These are phyloP conservation scores for Drosophila malerkotliana DNA, from an alignment of 1,140 invertebrate genomes.

Conservation along the genomic window DNA sequence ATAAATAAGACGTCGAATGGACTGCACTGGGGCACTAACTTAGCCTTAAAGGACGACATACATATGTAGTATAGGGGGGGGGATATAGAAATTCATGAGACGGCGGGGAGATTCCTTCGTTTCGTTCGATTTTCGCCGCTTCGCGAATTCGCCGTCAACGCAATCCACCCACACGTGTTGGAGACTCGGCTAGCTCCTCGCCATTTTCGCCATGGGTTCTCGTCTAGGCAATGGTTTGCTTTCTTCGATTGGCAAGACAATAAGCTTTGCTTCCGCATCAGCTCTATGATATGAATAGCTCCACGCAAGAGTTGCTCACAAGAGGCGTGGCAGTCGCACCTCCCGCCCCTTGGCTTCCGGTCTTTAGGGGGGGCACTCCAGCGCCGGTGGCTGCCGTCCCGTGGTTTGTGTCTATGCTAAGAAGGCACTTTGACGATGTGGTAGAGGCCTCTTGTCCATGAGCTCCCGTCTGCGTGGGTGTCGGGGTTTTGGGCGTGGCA, in stretches of 20 bases:
- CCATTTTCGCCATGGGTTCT: slow-evolving; percentile 7
- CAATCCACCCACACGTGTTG: slow-evolving; percentile 27
- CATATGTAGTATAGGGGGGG: not conserved
- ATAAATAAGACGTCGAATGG: slow-evolving; percentile 64
- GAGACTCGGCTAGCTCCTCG: not conserved
- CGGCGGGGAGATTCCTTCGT: slow-evolving; percentile 43
- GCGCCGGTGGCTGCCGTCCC: slow-evolving; percentile 3
- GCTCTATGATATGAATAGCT: slow-evolving; percentile 65
- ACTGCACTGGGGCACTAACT: slow-evolving; percentile 64
- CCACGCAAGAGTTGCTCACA: slow-evolving; percentile 70
- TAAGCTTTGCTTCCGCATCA: slow-evolving; percentile 10
- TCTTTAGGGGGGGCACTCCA: slow-evolving; percentile 49
- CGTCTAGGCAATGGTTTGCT: slow-evolving; percentile 64
- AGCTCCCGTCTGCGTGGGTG: slow-evolving; percentile 6
- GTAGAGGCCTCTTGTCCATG: not conserved
- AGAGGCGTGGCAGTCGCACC: slow-evolving; percentile 48
- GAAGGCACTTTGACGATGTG: slow-evolving; percentile 36
- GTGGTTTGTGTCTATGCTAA: slow-evolving; percentile 71
- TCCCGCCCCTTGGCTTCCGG: slow-evolving; percentile 27
- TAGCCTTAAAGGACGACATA: slow-evolving; percentile 27
- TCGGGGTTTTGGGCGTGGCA: slow-evolving; percentile 10
- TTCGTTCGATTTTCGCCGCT: slow-evolving; percentile 5
- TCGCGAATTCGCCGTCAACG: slow-evolving; percentile 39
- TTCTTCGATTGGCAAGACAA: slow-evolving; percentile 79
- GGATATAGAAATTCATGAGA: slow-evolving; percentile 56